Percentiles rank a stretch among this genome's conserved stretches.
Evolutionary conservation across 2,888 invertebrate genomes (phyloP).

Genomic region (Falcaria lacertinaria): DNA sequence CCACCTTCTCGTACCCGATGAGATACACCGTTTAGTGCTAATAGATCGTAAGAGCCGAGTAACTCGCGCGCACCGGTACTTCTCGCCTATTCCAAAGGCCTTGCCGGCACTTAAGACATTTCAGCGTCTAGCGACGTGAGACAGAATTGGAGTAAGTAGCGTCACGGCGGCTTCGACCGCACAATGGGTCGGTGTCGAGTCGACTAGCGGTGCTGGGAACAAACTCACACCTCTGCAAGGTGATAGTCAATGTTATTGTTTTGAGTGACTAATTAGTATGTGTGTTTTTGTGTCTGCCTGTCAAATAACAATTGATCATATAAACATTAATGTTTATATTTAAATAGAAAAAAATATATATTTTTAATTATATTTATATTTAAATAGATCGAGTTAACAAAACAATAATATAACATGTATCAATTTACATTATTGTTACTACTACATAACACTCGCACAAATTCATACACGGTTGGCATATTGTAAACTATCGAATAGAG

Average conservation of each 20-base stretch:
- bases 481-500: conserved; percentile 6
- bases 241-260: conserved; percentile 70
- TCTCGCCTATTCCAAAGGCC: conserved; percentile 35
- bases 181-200: conserved; percentile 72
- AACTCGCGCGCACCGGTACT: conserved; percentile 28
- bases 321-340: too few species aligned
- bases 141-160: conserved; percentile 80
- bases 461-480: neutral
- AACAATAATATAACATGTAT: neutral
- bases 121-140: conserved; percentile 40
- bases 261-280: conserved; percentile 67
- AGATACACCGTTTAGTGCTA: conserved; percentile 15
- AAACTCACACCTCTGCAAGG: conserved; percentile 67
- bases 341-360: too few species aligned
- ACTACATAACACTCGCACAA: neutral
- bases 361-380: too few species aligned
- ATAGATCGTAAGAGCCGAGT: conserved; percentile 49
- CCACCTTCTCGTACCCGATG: conserved; percentile 36
- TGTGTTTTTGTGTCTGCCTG: conserved; percentile 36
- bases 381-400: neutral
- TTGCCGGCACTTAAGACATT: conserved; percentile 54
- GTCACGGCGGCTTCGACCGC: conserved; percentile 76
- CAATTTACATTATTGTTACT: too few species aligned
- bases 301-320: conserved; percentile 4
- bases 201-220: conserved; percentile 74